Conservation (phyloP, 2,797 vertebrate species). For the Schizothorax lantsangensis region DNA sequence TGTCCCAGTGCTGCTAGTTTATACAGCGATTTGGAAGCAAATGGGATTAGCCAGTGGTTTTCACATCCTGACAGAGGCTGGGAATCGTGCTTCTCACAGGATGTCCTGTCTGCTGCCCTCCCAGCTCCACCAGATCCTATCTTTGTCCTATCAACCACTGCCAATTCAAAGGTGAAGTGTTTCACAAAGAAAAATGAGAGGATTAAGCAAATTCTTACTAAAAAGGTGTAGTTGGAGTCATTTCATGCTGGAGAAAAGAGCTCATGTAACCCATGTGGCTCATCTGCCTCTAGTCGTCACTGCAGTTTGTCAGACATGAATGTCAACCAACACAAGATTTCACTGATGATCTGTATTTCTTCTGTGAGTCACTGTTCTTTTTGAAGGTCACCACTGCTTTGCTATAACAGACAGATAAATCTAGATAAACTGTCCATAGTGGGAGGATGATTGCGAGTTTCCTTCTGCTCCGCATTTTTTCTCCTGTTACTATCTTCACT, state of each 20-base stretch:
- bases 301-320: slow-evolving; percentile 21
- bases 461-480: neutral
- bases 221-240: slow-evolving; percentile 25
- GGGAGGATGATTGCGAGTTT: slow-evolving; percentile 16
- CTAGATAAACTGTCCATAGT: neutral
- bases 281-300: slow-evolving; percentile 9
- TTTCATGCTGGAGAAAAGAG: neutral
- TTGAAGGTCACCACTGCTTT: slow-evolving; percentile 22
- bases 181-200: neutral
- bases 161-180: slow-evolving; percentile 13
- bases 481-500: neutral
- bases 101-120: neutral
- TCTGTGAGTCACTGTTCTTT: slow-evolving; percentile 26
- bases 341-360: slow-evolving; percentile 23
- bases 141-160: slow-evolving; percentile 2
- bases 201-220: slow-evolving; percentile 24
- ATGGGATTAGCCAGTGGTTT: neutral
- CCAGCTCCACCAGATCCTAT: neutral
- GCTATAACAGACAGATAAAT: slow-evolving; percentile 14
- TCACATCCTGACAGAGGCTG: slow-evolving; percentile 19
- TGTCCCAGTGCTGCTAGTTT: neutral
- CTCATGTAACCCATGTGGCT: slow-evolving; percentile 9
- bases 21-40: neutral
- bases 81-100: slow-evolving; percentile 17
- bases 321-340: slow-evolving; percentile 1